Base-by-base conservation (phyloP, 2,113 vertebrate genomes). In the Phrynosoma platyrhinos region DNA sequence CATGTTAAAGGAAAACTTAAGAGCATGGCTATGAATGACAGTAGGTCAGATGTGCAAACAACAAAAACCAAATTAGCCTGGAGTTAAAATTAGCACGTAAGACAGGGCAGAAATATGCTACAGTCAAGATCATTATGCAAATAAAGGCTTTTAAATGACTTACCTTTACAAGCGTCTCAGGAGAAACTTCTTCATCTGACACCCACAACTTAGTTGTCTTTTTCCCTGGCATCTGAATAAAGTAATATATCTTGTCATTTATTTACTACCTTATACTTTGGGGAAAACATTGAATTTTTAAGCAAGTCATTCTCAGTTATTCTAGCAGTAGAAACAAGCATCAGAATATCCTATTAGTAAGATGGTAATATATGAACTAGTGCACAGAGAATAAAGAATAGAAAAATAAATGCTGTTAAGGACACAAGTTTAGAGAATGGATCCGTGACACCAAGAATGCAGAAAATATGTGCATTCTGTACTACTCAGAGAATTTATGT, bases 151-250 rank as follows among this genome's bases (percentile, higher is more conserved):
- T 88, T 55, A 88, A 55, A 3, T 69, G 13, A 96, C 96, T 96
- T 92, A 99, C 99, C 98, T 99, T 99, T 52, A 98, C 98, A 95
- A 98, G 96, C 0, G 99, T 99, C 94, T 99, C 99, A 20, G 98
- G 98, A 85, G 98, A 99, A 76, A 99, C 99, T 95, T 99, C 99
- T 84, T 99, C 99, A 97, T 99, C 99, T 32, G 99, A 97, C 76
- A 98, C 98, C 99, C 99, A 99, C 81, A 99, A 98, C 91, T 99
- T 99, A 84, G 98, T 99, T 8, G 98, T 99, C 96, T 99, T 99
- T 95, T 99, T 99, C n/a, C 98, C 99, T 92, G 98, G 98, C 95
- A 98, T 96, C 99, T 99, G 94, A 94, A 94, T 1, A 90, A 91
- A 94, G 95, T 81, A 36, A 82, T 89, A 94, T 6, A 85, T 89